These are phyloP conservation scores for Drosophila subsilvestris DNA, from an alignment of 2,888 invertebrate species.

Conservation along the genomic window DNA sequence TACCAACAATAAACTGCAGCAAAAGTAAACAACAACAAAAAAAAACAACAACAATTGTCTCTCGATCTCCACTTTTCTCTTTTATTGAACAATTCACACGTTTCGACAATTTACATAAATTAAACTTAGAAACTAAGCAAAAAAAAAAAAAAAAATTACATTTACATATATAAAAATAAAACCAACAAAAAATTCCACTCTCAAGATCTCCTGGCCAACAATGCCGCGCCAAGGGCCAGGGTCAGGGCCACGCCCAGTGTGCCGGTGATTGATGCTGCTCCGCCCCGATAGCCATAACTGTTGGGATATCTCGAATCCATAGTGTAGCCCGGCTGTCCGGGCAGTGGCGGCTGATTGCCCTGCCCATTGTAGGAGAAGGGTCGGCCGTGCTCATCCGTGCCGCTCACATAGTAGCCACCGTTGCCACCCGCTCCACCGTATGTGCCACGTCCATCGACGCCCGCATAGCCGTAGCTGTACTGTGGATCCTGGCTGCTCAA, in stretches of 20 bases:
- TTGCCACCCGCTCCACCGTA: slow-evolving; percentile 71
- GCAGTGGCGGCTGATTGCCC: slow-evolving; percentile 17
- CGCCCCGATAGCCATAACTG: slow-evolving; percentile 27
- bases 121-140: slow-evolving; percentile 52
- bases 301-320: slow-evolving; percentile 36
- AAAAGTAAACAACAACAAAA: background rate
- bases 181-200: background rate
- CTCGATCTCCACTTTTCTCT: slow-evolving; percentile 11
- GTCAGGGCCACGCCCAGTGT: slow-evolving; percentile 37
- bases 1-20: background rate
- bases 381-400: slow-evolving; percentile 73
- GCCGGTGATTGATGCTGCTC: background rate
- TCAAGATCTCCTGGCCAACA: slow-evolving; percentile 39
- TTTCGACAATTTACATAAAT: slow-evolving; percentile 58
- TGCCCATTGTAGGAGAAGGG: slow-evolving; percentile 64
- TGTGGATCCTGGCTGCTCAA: slow-evolving; percentile 60
- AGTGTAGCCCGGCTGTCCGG: slow-evolving; percentile 28
- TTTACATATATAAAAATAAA: background rate
- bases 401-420: slow-evolving; percentile 67
- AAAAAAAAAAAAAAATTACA: slow-evolving; percentile 42
- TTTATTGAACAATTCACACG: slow-evolving; percentile 52
- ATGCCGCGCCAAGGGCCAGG: slow-evolving; percentile 18
- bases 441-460: slow-evolving; percentile 61
- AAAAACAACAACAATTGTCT: slow-evolving; percentile 2
- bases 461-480: slow-evolving; percentile 67